Evolutionary conservation across 2,888 invertebrate genomes (phyloP).

Genomic region (Lasioglossum vierecki): DNA sequence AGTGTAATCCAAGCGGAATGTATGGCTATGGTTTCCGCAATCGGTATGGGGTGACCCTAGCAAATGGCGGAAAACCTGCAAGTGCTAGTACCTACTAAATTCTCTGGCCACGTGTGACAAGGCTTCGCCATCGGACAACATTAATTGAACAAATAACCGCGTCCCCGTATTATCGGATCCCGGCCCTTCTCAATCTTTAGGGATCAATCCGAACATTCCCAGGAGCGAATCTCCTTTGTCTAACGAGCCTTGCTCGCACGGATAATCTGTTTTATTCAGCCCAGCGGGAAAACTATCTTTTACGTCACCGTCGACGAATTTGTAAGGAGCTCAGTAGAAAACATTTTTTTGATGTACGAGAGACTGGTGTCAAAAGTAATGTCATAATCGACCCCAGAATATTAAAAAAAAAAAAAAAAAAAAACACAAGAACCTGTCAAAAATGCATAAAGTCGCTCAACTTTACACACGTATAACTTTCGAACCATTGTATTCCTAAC

Average conservation of each 20-base stretch:
- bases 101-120: slow-evolving; percentile 29
- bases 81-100: slow-evolving; percentile 46
- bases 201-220: slow-evolving; percentile 29
- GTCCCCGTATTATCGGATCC: neutral
- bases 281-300: neutral
- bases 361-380: neutral
- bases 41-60: slow-evolving; percentile 4
- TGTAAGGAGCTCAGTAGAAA: neutral
- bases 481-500: no score
- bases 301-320: neutral
- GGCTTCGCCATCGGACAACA: slow-evolving; percentile 50
- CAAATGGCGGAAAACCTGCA: slow-evolving; percentile 52
- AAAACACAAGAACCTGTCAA: no score
- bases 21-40: slow-evolving; percentile 47
- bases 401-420: no score
- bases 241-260: neutral
- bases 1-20: slow-evolving; percentile 24
- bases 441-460: no score
- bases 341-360: neutral
- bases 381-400: neutral
- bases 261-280: slow-evolving; percentile 20
- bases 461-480: no score
- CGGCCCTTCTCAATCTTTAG: slow-evolving; percentile 2
- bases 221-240: slow-evolving; percentile 9
- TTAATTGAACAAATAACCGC: slow-evolving; percentile 67